These are phyloP conservation scores for Platerodrilus igneus DNA, from an alignment of 2,888 invertebrate species.

Conservation along the genomic window DNA sequence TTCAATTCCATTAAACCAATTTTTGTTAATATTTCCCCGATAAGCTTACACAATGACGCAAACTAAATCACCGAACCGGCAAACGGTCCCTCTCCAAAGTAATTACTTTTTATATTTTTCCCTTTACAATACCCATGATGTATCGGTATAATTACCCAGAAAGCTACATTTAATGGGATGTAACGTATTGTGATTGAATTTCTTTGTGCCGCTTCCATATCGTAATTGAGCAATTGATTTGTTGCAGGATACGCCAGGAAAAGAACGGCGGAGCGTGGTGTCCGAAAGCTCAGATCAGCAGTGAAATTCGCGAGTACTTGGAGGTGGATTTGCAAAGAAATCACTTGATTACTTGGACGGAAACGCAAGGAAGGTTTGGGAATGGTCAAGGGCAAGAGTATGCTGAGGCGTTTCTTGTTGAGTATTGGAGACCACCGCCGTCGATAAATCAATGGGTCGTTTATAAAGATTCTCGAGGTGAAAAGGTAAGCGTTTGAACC, in stretches of 20 bases:
- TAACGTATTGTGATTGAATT: slow-evolving; percentile 33
- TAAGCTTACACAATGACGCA: slow-evolving; percentile 19
- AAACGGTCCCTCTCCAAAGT: slow-evolving; percentile 26
- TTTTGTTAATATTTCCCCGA: slow-evolving; percentile 19
- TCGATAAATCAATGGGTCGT: slow-evolving; percentile 67
- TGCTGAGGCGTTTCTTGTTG: slow-evolving; percentile 76
- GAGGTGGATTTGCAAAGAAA: slow-evolving; percentile 73
- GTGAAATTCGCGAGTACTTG: slow-evolving; percentile 73
- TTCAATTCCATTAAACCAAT: slow-evolving; percentile 20
- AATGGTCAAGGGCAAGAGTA: slow-evolving; percentile 88
- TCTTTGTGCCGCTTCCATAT: slow-evolving; percentile 1
- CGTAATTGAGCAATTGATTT: neutral
- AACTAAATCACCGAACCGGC: slow-evolving; percentile 25
- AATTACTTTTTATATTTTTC: slow-evolving; percentile 31
- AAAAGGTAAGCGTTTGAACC: slow-evolving; percentile 61
- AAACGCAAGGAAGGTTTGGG: slow-evolving; percentile 88
- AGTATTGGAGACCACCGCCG: slow-evolving; percentile 68
- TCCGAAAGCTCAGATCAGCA: slow-evolving; percentile 74
- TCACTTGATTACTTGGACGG: slow-evolving; percentile 76
- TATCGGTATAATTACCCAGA: slow-evolving; percentile 40
- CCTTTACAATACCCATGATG: slow-evolving; percentile 35
- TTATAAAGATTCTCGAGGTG: slow-evolving; percentile 73
- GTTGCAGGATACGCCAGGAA: slow-evolving; percentile 74
- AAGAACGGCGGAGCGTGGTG: slow-evolving; percentile 91
- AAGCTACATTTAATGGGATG: slow-evolving; percentile 41